phyloP scores from a whole-genome alignment of 2,888 invertebrate species.

The Ptychoptera albimana region DNA sequence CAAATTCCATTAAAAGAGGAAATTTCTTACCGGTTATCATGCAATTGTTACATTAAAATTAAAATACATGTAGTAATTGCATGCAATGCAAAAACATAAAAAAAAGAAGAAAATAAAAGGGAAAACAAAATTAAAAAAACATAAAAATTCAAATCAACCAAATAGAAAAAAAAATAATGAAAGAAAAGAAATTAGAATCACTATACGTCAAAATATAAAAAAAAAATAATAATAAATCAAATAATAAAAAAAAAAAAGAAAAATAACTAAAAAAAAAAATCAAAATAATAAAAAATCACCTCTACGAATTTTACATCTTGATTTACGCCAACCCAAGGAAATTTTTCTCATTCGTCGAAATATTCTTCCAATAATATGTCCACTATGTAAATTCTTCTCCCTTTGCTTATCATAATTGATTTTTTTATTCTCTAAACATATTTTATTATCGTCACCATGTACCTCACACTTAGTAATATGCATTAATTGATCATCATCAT shows the following conservation, averaged over 20 bases:
- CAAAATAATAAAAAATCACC: conserved; percentile 20
- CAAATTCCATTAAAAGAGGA: too few relatives aligned
- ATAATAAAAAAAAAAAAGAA: conserved; percentile 4
- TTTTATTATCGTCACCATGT: conserved; percentile 23
- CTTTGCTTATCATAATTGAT: conserved; percentile 9
- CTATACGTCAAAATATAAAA: conserved; percentile 1
- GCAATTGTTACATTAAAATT: too few relatives aligned
- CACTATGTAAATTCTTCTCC: conserved; percentile 15
- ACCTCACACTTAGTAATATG: conserved; percentile 16
- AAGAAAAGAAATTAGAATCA: background rate
- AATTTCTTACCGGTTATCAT: too few relatives aligned
- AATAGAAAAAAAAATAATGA: conserved; percentile 1
- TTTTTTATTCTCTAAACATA: conserved; percentile 1
- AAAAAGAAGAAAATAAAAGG: too few relatives aligned
- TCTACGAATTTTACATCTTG: conserved; percentile 28
- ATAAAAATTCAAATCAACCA: background rate
- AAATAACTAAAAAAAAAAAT: conserved; percentile 1
- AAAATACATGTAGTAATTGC: too few relatives aligned
- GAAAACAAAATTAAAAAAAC: background rate
- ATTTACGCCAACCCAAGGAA: conserved; percentile 28
- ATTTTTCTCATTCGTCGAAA: conserved; percentile 27
- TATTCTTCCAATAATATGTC: conserved; percentile 25
- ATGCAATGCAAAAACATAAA: too few relatives aligned
- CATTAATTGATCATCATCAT: conserved; percentile 19
- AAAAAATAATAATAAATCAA: too few relatives aligned